Conservation (phyloP, 2,797 vertebrate genomes). For the Ataeniobius toweri region DNA sequence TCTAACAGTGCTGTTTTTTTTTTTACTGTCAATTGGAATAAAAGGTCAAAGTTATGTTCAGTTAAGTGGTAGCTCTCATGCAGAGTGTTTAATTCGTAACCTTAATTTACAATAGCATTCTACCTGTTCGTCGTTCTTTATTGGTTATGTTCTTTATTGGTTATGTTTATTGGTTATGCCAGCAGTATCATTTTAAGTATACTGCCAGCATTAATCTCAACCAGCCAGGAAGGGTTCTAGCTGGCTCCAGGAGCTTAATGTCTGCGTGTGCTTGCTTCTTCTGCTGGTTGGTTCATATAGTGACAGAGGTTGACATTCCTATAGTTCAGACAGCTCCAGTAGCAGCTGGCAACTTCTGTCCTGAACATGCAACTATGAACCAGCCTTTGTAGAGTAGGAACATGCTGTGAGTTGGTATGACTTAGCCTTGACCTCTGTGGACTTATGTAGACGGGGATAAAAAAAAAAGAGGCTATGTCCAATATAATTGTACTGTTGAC, state of each 20-base stretch:
- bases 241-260: constrained; percentile 48
- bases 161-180: too few species aligned
- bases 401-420: constrained; percentile 7
- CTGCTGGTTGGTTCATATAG: constrained; percentile 29
- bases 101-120: not conserved
- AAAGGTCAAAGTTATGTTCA: not conserved
- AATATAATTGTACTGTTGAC: not conserved
- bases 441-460: constrained; percentile 6
- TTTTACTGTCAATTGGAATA: constrained; percentile 9
- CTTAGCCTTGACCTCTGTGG: constrained; percentile 22
- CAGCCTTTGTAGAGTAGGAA: constrained; percentile 7
- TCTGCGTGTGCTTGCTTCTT: constrained; percentile 9
- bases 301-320: constrained; percentile 45
- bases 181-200: constrained; percentile 35
- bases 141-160: too few species aligned
- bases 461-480: not conserved
- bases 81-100: not conserved
- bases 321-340: constrained; percentile 33
- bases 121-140: not conserved
- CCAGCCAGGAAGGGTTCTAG: constrained; percentile 21
- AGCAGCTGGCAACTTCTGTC: constrained; percentile 71
- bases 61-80: not conserved
- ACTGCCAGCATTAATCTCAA: constrained; percentile 7
- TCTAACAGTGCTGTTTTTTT: constrained; percentile 1
- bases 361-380: constrained; percentile 50